Evolutionary conservation across 2,113 vertebrate genomes (phyloP), one percentile per base, ranked within the genome.

Genomic region (Crotophaga sulcirostris): DNA sequence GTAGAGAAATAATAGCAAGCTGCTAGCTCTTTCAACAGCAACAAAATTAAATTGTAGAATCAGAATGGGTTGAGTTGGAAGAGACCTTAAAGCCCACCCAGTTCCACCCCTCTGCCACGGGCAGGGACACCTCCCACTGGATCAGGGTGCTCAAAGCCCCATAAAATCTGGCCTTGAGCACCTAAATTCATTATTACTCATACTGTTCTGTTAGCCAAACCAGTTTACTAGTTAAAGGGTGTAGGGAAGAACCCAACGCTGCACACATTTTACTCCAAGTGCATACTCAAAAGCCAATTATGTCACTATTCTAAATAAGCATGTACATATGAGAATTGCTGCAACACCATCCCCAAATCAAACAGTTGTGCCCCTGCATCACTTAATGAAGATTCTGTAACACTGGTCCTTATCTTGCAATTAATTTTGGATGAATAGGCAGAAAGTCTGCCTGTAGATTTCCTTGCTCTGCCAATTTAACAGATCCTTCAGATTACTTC

Each of bases 241-340:
- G 20, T 18, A n/a, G 9, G 34, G 17, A 66, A 68, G 49, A 75
- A 47, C 20, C n/a, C 13, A 69, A 3, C 1, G 2, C 34, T 25
- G 24, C 29, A 24, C 44, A 18, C 13, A 24, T 55, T 54, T 72
- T 60, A 17, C 77, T 77, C 34, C 26, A n/a, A 60, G 31, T 7
- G 8, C 45, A 11, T 6, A 26, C 0, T 4, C 7, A 76, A 47
- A 81, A 58, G 42, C n/a, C 33, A 45, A 8, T 4, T 9, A 52
- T 33, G 25, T 11, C 24, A 8, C 29, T 25, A 29, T 31, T 58
- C 24, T 67, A n/a, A 62, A 45, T 16, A 51, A 68, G 36, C 34
- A 52, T 2, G 1, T 51, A 44, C 9, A 19, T 4, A 2, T 1
- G 1, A 68, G n/a, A 29, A 42, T 14, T 17, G 6, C 31, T 34